These are phyloP conservation scores for Cepphus grylle DNA, from an alignment of 2,113 vertebrate genomes.

Conservation along the genomic window DNA sequence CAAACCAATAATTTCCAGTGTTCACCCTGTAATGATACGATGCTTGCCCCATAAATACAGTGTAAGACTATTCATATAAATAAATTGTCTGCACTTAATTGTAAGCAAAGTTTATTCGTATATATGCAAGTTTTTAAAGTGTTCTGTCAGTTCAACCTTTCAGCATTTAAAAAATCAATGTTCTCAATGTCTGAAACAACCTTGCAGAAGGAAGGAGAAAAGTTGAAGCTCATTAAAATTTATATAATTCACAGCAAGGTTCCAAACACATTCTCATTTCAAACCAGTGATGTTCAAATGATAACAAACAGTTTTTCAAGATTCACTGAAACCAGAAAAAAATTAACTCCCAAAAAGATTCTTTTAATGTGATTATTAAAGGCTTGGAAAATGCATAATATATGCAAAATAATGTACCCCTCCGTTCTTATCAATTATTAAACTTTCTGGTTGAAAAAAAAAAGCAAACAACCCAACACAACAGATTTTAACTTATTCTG, in stretches of 20 bases:
- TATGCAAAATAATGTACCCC: not conserved
- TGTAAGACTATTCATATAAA: not conserved
- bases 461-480: fast-evolving
- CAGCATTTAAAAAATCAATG: not conserved
- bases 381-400: not conserved
- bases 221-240: not conserved
- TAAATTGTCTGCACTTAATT: not conserved
- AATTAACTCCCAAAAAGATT: fast-evolving
- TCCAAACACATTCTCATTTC: not conserved
- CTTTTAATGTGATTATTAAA: not conserved
- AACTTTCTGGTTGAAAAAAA: not conserved
- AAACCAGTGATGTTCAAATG: not conserved
- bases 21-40: not conserved
- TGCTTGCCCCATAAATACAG: not conserved
- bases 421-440: not conserved
- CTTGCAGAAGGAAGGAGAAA: not conserved
- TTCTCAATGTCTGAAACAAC: not conserved
- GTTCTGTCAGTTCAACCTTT: not conserved
- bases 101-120: not conserved
- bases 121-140: not conserved
- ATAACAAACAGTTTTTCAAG: not conserved
- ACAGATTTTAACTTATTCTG: not conserved
- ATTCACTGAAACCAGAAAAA: not conserved
- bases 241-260: not conserved
- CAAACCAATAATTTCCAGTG: not conserved